These are phyloP conservation scores for Nasonia longicornis DNA, from an alignment of 1,140 invertebrate genomes.

Conservation along the genomic window DNA sequence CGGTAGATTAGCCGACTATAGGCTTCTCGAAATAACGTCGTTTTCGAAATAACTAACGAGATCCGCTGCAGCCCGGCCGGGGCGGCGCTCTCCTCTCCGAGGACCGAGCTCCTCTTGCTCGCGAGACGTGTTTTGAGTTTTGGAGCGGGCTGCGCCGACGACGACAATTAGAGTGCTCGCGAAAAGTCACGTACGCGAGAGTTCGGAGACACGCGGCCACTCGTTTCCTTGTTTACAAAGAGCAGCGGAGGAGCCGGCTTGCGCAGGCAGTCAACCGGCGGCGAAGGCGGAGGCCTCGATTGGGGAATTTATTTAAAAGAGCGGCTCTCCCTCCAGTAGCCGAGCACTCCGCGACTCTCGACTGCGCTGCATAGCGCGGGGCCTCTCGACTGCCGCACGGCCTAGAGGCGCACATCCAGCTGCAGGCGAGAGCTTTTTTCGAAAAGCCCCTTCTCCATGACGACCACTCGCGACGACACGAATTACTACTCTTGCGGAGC, in stretches of 20 bases:
- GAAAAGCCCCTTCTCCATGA: background rate
- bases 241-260: background rate
- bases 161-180: background rate
- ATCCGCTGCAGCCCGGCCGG: too few relatives aligned
- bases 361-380: background rate
- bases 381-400: background rate
- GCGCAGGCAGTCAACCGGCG: background rate
- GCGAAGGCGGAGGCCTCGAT: conserved; percentile 50
- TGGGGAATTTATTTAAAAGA: conserved; percentile 49
- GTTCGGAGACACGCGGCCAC: background rate
- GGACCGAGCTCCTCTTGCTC: too few relatives aligned
- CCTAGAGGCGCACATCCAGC: background rate
- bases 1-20: too few relatives aligned
- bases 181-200: background rate
- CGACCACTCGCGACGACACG: background rate
- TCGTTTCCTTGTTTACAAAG: conserved; percentile 8
- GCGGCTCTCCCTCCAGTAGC: conserved; percentile 5
- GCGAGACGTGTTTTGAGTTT: too few relatives aligned
- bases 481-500: background rate
- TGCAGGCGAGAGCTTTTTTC: background rate
- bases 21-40: too few relatives aligned
- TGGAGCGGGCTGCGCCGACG: too few relatives aligned
- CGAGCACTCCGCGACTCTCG: background rate
- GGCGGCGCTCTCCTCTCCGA: too few relatives aligned
- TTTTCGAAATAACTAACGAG: too few relatives aligned